Evolutionary conservation across 2,888 invertebrate genomes (phyloP).

Genomic region (Noctua fimbriata): DNA sequence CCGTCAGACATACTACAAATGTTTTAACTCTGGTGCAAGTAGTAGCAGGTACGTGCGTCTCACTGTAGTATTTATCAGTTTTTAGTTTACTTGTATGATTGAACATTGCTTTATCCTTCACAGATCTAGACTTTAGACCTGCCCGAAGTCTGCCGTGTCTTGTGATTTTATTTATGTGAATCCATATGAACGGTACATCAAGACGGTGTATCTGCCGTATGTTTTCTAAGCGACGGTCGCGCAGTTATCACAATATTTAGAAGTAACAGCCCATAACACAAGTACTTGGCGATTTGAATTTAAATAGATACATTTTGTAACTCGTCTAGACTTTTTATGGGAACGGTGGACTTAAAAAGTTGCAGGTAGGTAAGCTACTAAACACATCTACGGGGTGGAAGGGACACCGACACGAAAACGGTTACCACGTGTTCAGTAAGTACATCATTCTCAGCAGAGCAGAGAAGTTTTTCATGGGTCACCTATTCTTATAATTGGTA

Average conservation of each 20-base stretch:
- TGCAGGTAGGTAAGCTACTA: background rate
- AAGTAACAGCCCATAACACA: slow-evolving; percentile 55
- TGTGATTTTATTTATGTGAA: no score
- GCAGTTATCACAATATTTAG: slow-evolving; percentile 64
- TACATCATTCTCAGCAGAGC: no score
- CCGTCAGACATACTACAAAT: no score
- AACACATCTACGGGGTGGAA: background rate
- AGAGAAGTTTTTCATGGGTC: no score
- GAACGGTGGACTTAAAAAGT: slow-evolving; percentile 23
- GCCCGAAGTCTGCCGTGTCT: no score
- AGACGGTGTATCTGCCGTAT: slow-evolving; percentile 12
- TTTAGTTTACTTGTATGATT: no score
- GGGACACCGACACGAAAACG: no score
- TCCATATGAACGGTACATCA: no score
- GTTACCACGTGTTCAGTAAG: no score
- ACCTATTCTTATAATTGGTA: background rate
- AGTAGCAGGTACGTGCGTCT: no score
- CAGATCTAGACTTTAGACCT: background rate
- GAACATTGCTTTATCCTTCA: background rate
- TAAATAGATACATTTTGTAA: slow-evolving; percentile 55
- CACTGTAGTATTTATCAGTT: no score
- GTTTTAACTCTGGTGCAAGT: no score
- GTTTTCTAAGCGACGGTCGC: slow-evolving; percentile 40
- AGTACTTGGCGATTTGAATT: slow-evolving; percentile 67
- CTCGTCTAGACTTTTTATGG: slow-evolving; percentile 50